A percentile compares a stretch with the other conserved stretches of the same genome.
Evolutionary conservation across 2,113 vertebrate genomes (phyloP).

Genomic region (mouse (Mus musculus)): DNA sequence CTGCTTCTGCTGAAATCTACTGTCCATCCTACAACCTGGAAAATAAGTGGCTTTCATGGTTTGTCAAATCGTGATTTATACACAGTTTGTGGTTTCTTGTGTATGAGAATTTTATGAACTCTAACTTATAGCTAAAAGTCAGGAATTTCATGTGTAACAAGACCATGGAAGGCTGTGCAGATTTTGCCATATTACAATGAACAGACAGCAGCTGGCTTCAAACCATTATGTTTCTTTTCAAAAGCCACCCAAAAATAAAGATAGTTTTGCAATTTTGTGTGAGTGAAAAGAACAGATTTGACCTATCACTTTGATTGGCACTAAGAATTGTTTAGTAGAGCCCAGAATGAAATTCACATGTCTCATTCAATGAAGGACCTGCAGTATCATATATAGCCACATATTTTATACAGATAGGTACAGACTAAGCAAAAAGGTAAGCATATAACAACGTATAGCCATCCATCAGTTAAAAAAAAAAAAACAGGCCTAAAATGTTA

Average conservation of each 20-base stretch:
- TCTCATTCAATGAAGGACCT: constrained; percentile 49
- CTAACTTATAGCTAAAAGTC: background rate
- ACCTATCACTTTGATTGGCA: constrained; percentile 64
- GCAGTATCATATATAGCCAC: constrained; percentile 33
- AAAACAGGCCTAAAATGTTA: constrained; percentile 39
- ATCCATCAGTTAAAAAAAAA: background rate
- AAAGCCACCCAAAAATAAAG: background rate
- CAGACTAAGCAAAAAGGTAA: background rate
- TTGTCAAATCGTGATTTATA: constrained; percentile 4
- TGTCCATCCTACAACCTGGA: background rate
- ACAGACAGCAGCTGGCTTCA: background rate
- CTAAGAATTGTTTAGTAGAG: constrained; percentile 26
- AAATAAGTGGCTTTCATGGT: background rate
- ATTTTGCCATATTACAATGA: background rate
- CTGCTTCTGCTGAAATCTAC: background rate
- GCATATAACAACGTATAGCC: constrained; percentile 30
- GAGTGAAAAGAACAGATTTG: constrained; percentile 26
- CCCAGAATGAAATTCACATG: background rate
- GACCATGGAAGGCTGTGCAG: background rate
- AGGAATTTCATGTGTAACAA: background rate
- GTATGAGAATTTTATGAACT: background rate
- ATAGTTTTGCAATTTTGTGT: background rate
- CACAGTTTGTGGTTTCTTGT: background rate
- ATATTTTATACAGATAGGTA: constrained; percentile 33
- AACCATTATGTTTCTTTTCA: background rate